Percentiles rank a stretch among this genome's conserved stretches.
Conservation (phyloP, 2,797 vertebrate genomes). For the Melanogrammus aeglefinus region DNA sequence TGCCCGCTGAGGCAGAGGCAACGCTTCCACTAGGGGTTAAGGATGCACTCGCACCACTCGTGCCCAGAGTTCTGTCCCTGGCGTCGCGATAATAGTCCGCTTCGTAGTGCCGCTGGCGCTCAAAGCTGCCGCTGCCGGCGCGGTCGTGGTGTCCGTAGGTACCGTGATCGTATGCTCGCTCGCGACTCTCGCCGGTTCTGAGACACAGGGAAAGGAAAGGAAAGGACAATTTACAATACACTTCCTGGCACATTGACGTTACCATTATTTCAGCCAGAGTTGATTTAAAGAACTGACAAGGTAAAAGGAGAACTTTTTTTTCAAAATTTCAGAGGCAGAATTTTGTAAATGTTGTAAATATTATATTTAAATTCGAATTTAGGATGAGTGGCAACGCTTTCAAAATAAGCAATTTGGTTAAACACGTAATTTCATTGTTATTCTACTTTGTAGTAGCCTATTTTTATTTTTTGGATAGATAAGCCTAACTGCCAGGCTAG, state of each 20-base stretch:
- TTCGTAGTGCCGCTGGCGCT: conserved; percentile 96
- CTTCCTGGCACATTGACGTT: not conserved
- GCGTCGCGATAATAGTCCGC: conserved; percentile 96
- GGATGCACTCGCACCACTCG: conserved; percentile 62
- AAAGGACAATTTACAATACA: not conserved
- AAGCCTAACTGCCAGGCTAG: not conserved
- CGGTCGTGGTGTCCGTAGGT: conserved; percentile 99
- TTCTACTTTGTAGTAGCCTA: not conserved
- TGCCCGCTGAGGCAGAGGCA: conserved; percentile 62
- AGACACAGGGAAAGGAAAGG: conserved; percentile 49
- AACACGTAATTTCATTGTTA: not conserved
- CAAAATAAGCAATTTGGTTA: not conserved
- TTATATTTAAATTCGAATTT: not conserved
- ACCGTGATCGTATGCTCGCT: conserved; percentile 96
- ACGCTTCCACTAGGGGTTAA: conserved; percentile 65
- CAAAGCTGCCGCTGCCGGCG: conserved; percentile 83
- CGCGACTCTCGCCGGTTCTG: conserved; percentile 95
- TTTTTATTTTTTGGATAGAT: too few relatives aligned
- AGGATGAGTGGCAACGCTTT: not conserved
- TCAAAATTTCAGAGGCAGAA: not conserved
- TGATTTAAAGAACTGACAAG: not conserved
- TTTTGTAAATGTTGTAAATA: not conserved
- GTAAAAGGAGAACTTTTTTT: too few relatives aligned
- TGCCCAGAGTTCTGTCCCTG: conserved; percentile 85
- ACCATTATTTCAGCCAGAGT: not conserved